Base-by-base conservation (phyloP, 2,888 invertebrate species). In the Teleiodes luculella region DNA sequence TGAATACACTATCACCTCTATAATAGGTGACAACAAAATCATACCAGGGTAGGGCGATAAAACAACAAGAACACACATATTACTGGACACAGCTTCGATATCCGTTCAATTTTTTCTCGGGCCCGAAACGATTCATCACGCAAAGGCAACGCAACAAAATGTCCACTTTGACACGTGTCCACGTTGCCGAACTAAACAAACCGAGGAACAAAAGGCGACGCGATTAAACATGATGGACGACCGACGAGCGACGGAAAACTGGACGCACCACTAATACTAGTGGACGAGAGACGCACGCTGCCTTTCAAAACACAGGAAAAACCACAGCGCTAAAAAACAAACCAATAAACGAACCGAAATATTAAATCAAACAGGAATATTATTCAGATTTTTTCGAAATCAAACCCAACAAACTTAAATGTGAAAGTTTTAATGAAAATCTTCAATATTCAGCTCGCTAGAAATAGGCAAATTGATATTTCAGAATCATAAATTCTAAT, bases 171-270 rank as follows among this genome's bases (percentile, higher is more conserved):
- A 77, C 76, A 79, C 74, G 72, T 76, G 77, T 78, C 76, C 70
- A 67, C 67, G 72, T 67, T 67, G 66, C 65, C 56, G 64, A 62
- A 60, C 68, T 62, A 62, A 67, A 65, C 70, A 66, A 70, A 51
- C 53, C 54, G 63, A 54, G 62, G 64, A 66, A 60, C 68, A 68
- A 68, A 77, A 76, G 74, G 72, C 67, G 68, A 65, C 66, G 72
- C 82, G 84, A 86, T 84, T 82, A 83, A 78, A 80, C 72, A 81
- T 84, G 85, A 86, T 83, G 80, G 48, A 57, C 56, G 60, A 60
- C 20, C 56, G 46, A 37, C n/a, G 36, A 35, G 49, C 45, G 52
- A 46, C 45, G 52, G 49, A 53, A 54, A 57, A 41, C 50, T n/a
- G 24, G 28, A 24, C 43, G 52, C 30, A 31, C 39, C 55, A 46